Percentiles rank a stretch among this genome's conserved stretches.
These are phyloP conservation scores for Petromus typicus DNA, from an alignment of 2,113 vertebrate species.

Conservation along the genomic window DNA sequence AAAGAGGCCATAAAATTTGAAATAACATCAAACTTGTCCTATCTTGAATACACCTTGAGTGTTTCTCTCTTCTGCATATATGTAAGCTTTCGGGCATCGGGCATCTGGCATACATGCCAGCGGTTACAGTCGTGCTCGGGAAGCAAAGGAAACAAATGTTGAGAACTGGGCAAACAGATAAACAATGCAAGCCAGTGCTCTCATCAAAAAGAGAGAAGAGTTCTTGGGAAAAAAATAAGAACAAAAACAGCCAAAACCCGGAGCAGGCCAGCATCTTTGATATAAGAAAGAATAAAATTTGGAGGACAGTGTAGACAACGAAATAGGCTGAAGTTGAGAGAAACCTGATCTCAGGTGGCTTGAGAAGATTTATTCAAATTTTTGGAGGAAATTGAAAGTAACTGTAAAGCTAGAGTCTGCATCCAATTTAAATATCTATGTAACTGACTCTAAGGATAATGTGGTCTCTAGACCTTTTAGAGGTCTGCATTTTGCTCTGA, in stretches of 20 bases:
- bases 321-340: background rate
- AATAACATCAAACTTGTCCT: background rate
- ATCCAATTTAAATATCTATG: slow-evolving; percentile 43
- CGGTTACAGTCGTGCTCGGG: accelerated
- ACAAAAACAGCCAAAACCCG: background rate
- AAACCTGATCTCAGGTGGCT: background rate
- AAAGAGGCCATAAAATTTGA: background rate
- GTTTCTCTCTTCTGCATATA: background rate
- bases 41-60: background rate
- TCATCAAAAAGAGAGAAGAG: too few relatives aligned
- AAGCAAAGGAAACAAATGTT: background rate
- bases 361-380: slow-evolving; percentile 35
- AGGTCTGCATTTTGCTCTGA: slow-evolving; percentile 27
- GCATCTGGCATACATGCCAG: background rate
- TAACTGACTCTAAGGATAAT: background rate
- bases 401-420: slow-evolving; percentile 40
- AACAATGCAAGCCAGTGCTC: too few relatives aligned
- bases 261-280: background rate
- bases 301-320: background rate
- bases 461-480: background rate
- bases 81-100: background rate
- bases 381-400: slow-evolving; percentile 27
- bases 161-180: background rate
- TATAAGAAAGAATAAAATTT: background rate
- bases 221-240: slow-evolving; percentile 7